Evolutionary conservation across 2,888 invertebrate genomes (phyloP).

Genomic region (Embidobia sp.): DNA sequence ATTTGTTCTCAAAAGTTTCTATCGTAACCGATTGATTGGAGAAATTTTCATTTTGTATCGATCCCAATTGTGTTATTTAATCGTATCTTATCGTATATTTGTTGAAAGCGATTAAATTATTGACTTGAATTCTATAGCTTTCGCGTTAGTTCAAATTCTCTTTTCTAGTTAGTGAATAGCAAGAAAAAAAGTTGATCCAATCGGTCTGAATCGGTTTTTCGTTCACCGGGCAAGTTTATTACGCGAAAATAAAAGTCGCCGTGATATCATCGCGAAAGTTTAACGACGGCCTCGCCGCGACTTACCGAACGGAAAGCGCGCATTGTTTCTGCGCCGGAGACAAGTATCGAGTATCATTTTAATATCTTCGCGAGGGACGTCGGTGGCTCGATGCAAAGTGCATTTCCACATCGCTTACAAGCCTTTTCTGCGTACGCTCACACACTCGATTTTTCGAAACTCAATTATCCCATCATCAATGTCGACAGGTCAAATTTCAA

Average conservation of each 20-base stretch:
- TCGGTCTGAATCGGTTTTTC: no score
- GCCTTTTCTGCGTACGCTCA: no score
- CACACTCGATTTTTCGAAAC: constrained; percentile 29
- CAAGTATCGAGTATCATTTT: constrained; percentile 22
- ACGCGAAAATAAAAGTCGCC: constrained; percentile 39
- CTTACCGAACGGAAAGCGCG: constrained; percentile 45
- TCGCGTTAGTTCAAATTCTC: no score
- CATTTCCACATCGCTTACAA: constrained; percentile 11
- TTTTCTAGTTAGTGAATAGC: no score
- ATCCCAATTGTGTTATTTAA: no score
- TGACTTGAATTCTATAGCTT: no score
- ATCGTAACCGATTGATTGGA: no score
- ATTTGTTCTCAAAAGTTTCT: no score
- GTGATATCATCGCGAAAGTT: constrained; percentile 59
- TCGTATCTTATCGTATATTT: no score
- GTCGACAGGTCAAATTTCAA: constrained; percentile 30
- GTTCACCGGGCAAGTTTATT: no score
- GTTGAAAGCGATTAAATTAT: no score
- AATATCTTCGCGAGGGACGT: constrained; percentile 11
- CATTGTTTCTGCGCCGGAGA: constrained; percentile 22
- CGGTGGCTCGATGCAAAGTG: constrained; percentile 3
- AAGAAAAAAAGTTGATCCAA: background rate
- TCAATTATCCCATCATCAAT: constrained; percentile 22
- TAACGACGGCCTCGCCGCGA: constrained; percentile 33
- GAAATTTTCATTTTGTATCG: no score